Conservation (phyloP, 1,140 invertebrate species). For the Drosophila simulans region DNA sequence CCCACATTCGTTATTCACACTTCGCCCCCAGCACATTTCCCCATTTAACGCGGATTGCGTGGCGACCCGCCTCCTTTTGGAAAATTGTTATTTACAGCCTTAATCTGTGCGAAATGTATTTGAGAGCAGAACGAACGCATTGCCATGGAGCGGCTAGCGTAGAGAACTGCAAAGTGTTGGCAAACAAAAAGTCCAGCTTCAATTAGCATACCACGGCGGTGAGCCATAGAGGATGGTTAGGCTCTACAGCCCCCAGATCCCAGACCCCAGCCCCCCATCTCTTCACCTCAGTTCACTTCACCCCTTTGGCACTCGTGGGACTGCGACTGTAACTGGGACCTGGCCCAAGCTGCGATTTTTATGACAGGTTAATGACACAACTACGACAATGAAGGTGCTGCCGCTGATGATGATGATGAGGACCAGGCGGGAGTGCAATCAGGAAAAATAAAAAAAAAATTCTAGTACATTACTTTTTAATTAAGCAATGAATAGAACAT, state of each 20-base stretch:
- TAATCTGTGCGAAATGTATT: slow-evolving; percentile 80
- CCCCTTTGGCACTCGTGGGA: slow-evolving; percentile 45
- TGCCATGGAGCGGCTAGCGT: slow-evolving; percentile 17
- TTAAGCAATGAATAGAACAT: not conserved
- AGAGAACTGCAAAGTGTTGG: slow-evolving; percentile 67
- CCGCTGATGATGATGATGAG: slow-evolving; percentile 35
- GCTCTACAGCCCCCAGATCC: not conserved
- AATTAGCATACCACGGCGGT: slow-evolving; percentile 77
- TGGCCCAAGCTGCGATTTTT: slow-evolving; percentile 67
- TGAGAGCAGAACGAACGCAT: slow-evolving; percentile 63
- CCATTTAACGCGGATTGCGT: slow-evolving; percentile 52
- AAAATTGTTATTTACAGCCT: slow-evolving; percentile 79
- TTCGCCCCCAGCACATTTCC: slow-evolving; percentile 12
- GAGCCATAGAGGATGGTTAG: slow-evolving; percentile 48
- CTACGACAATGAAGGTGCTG: slow-evolving; percentile 26
- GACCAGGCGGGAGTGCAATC: slow-evolving; percentile 35
- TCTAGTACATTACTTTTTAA: not conserved
- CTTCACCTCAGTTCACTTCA: not conserved
- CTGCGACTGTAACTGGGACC: slow-evolving; percentile 42
- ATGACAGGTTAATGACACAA: slow-evolving; percentile 80
- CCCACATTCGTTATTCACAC: slow-evolving; percentile 30
- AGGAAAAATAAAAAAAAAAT: not conserved
- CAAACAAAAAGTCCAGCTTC: slow-evolving; percentile 70
- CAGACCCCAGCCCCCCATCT: not conserved
- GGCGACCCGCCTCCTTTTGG: slow-evolving; percentile 44